These are phyloP conservation scores for Cydia pomonella DNA, from an alignment of 1,140 invertebrate species.

Conservation along the genomic window DNA sequence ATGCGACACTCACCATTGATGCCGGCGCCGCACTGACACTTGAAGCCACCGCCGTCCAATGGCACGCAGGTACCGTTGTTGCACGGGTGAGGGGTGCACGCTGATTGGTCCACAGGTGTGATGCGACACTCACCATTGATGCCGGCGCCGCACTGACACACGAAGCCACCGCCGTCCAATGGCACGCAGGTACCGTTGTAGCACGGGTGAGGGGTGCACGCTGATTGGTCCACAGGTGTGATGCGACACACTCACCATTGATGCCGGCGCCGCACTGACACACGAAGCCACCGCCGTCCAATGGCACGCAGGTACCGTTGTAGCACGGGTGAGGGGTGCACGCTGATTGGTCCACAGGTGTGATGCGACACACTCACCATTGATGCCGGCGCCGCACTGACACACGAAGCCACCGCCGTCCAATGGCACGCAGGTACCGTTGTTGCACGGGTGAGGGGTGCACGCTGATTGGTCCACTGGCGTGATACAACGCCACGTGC, in stretches of 20 bases:
- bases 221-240: conserved; percentile 50
- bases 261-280: conserved; percentile 86
- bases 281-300: conserved; percentile 81
- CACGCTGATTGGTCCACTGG: conserved; percentile 72
- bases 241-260: conserved; percentile 80
- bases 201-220: conserved; percentile 83
- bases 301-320: conserved; percentile 84
- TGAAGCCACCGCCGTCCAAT: conserved; percentile 80
- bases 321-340: conserved; percentile 83
- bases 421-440: conserved; percentile 83
- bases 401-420: conserved; percentile 84
- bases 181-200: conserved; percentile 85
- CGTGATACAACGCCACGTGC: conserved; percentile 56
- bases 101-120: conserved; percentile 50
- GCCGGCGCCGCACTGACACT: conserved; percentile 90
- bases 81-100: conserved; percentile 83
- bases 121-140: conserved; percentile 78
- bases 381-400: conserved; percentile 89
- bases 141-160: conserved; percentile 87
- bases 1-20: conserved; percentile 82
- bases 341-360: conserved; percentile 53
- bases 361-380: conserved; percentile 77
- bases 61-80: conserved; percentile 85
- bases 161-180: conserved; percentile 80
- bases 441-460: conserved; percentile 83